These are phyloP conservation scores for Pollenia labialis DNA, from an alignment of 2,888 invertebrate genomes.

Conservation along the genomic window DNA sequence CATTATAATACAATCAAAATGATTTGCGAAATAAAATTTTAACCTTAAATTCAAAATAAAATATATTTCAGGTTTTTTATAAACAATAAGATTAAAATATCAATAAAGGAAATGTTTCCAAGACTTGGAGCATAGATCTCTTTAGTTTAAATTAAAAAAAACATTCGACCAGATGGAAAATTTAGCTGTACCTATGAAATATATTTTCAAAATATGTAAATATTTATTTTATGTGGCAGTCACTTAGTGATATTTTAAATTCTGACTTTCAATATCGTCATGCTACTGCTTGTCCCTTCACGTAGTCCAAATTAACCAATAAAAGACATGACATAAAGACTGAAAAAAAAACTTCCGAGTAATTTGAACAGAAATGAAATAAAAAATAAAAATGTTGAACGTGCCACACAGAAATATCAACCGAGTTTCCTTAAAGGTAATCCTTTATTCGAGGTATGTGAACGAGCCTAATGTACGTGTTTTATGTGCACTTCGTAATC, in stretches of 20 bases:
- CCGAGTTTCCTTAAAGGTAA: constrained; percentile 1
- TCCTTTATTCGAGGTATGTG: constrained; percentile 13
- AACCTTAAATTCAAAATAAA: too few relatives aligned
- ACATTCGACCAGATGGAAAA: too few relatives aligned
- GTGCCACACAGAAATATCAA: constrained; percentile 32
- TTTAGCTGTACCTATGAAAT: too few relatives aligned
- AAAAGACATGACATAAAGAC: constrained; percentile 63
- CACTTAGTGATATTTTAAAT: neutral
- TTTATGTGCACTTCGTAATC: neutral
- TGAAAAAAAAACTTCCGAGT: constrained; percentile 63
- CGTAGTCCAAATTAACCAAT: constrained; percentile 61
- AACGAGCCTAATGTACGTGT: neutral
- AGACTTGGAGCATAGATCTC: too few relatives aligned
- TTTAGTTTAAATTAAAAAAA: too few relatives aligned
- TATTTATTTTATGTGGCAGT: neutral
- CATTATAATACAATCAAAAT: neutral
- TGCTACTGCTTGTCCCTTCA: neutral
- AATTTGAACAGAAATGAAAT: constrained; percentile 41
- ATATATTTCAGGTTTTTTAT: too few relatives aligned
- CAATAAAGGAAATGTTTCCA: too few relatives aligned
- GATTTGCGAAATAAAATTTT: neutral
- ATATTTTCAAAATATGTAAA: too few relatives aligned
- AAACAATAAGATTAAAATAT: too few relatives aligned
- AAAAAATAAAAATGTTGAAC: constrained; percentile 48
- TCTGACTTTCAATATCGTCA: neutral